These are phyloP conservation scores for Anableps anableps DNA, from an alignment of 2,797 vertebrate species.

Conservation along the genomic window DNA sequence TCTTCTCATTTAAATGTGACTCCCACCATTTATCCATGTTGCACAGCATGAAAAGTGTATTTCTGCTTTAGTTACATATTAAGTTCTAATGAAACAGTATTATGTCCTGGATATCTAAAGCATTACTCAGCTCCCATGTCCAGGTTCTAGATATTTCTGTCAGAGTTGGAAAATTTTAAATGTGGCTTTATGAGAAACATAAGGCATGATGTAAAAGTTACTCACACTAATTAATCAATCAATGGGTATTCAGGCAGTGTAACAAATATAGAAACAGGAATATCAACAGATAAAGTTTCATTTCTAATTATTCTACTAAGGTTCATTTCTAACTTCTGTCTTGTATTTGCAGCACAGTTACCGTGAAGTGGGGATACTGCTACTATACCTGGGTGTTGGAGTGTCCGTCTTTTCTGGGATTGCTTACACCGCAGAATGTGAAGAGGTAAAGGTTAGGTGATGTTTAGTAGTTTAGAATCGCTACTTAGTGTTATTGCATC, in stretches of 20 bases:
- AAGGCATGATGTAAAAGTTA: background rate
- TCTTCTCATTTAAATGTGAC: conserved; percentile 2
- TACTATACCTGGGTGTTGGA: conserved; percentile 94
- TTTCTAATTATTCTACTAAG: background rate
- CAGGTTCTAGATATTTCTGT: background rate
- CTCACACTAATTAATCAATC: background rate
- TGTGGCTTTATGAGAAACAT: background rate
- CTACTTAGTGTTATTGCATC: too few relatives aligned
- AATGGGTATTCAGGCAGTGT: background rate
- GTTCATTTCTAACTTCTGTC: conserved; percentile 11
- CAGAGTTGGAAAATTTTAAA: background rate
- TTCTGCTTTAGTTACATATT: background rate
- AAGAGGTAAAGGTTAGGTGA: conserved; percentile 75
- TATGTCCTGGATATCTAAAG: background rate
- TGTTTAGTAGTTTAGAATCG: background rate
- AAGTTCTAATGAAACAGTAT: background rate
- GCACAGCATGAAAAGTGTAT: background rate
- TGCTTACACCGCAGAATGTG: conserved; percentile 95
- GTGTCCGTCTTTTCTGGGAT: conserved; percentile 95
- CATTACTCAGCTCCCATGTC: background rate
- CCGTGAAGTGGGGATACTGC: conserved; percentile 94
- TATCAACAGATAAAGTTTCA: background rate
- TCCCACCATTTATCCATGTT: background rate
- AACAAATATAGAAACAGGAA: background rate
- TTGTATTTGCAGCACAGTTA: conserved; percentile 92